Conservation (phyloP, 2,113 vertebrate species). For the Burhinus bistriatus region DNA sequence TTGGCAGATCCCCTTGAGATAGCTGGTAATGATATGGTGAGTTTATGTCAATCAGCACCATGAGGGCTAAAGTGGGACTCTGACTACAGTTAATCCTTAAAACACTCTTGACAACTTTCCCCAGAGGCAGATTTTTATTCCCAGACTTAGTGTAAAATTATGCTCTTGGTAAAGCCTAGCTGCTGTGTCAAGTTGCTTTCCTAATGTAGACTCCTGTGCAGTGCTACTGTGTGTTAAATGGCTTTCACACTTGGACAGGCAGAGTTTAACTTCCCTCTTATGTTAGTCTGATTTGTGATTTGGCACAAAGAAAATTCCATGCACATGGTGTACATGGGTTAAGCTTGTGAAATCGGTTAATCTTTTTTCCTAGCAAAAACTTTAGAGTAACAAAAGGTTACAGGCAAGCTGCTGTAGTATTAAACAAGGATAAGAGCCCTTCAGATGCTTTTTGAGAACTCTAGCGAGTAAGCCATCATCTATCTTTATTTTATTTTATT, state of each 20-base stretch:
- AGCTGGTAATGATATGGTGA: not conserved
- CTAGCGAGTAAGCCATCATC: not conserved
- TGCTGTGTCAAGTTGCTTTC: not conserved
- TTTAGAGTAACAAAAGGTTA: not conserved
- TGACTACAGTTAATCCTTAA: not conserved
- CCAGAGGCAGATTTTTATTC: not conserved
- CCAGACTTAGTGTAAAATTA: not conserved
- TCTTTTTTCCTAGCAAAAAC: not conserved
- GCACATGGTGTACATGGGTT: not conserved
- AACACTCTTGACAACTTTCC: not conserved
- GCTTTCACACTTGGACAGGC: not conserved
- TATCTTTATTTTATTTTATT: not conserved
- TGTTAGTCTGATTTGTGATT: not conserved
- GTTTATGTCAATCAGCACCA: not conserved
- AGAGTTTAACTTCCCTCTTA: not conserved
- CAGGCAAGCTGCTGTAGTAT: not conserved
- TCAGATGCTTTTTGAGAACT: not conserved
- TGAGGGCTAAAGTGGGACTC: not conserved
- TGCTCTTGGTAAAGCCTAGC: not conserved
- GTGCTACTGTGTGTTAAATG: not conserved
- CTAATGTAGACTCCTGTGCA: not conserved
- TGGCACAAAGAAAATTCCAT: not conserved
- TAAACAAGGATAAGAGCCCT: not conserved
- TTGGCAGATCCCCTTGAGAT: not conserved
- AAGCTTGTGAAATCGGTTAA: not conserved